These are phyloP conservation scores for Myrmecophaga tridactyla DNA, from an alignment of 2,113 vertebrate species.

Conservation along the genomic window DNA sequence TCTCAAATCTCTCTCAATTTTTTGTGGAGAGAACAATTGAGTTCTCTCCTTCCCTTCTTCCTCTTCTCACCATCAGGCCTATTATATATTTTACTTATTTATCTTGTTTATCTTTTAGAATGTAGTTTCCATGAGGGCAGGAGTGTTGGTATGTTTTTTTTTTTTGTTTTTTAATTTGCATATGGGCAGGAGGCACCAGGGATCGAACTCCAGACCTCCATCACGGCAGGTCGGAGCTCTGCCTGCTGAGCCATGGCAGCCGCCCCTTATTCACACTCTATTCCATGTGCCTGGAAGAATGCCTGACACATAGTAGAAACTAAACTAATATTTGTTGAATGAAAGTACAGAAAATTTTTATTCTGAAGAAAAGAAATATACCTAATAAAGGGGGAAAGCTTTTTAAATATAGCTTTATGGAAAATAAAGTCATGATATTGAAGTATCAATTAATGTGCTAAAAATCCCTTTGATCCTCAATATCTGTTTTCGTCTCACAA, in stretches of 20 bases:
- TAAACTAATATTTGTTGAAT: not conserved
- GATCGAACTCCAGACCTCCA: too few species aligned
- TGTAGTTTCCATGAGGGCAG: not conserved
- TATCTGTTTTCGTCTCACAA: not conserved
- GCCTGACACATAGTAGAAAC: not conserved
- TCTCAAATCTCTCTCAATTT: not conserved
- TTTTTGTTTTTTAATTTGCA: too few species aligned
- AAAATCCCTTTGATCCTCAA: not conserved
- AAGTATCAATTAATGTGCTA: not conserved
- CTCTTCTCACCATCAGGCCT: not conserved
- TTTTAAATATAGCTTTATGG: not conserved
- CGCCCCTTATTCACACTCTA: not conserved
- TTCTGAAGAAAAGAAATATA: not conserved
- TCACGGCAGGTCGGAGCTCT: too few species aligned
- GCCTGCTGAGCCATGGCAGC: too few species aligned
- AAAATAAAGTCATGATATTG: not conserved
- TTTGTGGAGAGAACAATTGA: too few species aligned
- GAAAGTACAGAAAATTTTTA: not conserved
- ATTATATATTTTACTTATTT: not conserved
- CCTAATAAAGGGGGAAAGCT: not conserved
- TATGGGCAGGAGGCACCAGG: too few species aligned
- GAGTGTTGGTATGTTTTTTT: not conserved
- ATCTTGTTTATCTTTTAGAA: not conserved
- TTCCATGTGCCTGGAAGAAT: not conserved
- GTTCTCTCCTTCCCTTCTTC: not conserved